Evolutionary conservation across 2,113 vertebrate species (phyloP), one percentile per base, ranked within the genome.

Genomic region (Pterophyllum scalare): DNA sequence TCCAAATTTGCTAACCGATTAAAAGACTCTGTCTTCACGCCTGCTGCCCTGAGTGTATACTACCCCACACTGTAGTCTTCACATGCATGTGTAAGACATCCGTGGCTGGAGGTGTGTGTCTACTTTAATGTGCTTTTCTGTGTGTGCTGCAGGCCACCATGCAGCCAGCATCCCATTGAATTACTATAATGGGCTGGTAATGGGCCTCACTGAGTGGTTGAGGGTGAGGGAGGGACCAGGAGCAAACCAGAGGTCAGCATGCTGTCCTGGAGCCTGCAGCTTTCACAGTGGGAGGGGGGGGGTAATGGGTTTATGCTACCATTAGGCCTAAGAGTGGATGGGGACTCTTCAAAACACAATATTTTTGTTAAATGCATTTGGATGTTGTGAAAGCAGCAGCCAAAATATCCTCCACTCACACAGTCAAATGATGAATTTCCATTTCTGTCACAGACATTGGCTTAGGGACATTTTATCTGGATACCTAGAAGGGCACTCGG

Each of bases 161-260:
- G 64, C 81, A 74, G 72, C 74, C 79, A 84, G 74, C 82, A 43
- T 80, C 87, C 62, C 85, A 92, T 87, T 90, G 90, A 91, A 86
- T 85, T 56, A 86, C 88, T 83, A 77, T 93, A 91, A 93, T 90
- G 85, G 76, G 64, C 58, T 80, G 90, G 54, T 90, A 88, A 90
- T 90, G 87, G 92, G 40, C 38, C 59, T 80, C 35, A 22, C 75
- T 77, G 86, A 88, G 87, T 82, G 84, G 38, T 15, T 20, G 58
- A 40, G 31, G 74, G 46, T 38, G 67, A 22, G 17, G n/a, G 35
- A 17, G 15, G 38, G 43, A 62, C 20, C 0, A 6, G 67, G 59
- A 61, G 49, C 46, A 26, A 13, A 33, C 75, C 65, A 19, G 80
- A 72, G 91, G 88, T 88, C 77, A 65, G 10, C 59, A 74, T 49